These are phyloP conservation scores for Mustela erminea DNA, from an alignment of 2,797 vertebrate genomes.

Conservation along the genomic window DNA sequence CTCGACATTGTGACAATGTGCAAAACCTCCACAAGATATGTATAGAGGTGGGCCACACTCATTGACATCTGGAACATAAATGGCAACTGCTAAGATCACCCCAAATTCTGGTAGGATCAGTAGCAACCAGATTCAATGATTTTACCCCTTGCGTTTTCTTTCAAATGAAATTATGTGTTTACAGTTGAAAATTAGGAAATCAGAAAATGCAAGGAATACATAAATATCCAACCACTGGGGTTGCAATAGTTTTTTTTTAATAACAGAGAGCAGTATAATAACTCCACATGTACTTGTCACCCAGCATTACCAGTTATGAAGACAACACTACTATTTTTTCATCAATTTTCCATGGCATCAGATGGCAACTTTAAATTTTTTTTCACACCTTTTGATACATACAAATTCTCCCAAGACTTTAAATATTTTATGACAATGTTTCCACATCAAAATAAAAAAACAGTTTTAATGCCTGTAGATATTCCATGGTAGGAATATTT, in stretches of 20 bases:
- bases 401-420: background rate
- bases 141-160: background rate
- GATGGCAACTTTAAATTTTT: background rate
- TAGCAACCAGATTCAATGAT: background rate
- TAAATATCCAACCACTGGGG: background rate
- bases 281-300: background rate
- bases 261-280: background rate
- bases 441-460: background rate
- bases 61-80: background rate
- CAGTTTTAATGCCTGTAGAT: background rate
- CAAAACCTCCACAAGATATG: background rate
- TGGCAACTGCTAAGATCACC: background rate
- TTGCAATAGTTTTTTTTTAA: background rate
- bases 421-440: background rate
- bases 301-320: background rate
- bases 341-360: background rate
- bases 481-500: background rate
- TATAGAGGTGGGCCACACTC: background rate
- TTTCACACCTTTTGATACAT: background rate
- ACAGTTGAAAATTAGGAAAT: background rate
- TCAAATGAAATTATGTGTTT: background rate
- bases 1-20: background rate
- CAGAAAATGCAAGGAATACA: background rate
- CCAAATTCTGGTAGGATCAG: background rate
- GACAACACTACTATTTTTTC: background rate